phyloP scores from a whole-genome alignment of 2,888 invertebrate species.

The Psylliodes chrysocephalus region DNA sequence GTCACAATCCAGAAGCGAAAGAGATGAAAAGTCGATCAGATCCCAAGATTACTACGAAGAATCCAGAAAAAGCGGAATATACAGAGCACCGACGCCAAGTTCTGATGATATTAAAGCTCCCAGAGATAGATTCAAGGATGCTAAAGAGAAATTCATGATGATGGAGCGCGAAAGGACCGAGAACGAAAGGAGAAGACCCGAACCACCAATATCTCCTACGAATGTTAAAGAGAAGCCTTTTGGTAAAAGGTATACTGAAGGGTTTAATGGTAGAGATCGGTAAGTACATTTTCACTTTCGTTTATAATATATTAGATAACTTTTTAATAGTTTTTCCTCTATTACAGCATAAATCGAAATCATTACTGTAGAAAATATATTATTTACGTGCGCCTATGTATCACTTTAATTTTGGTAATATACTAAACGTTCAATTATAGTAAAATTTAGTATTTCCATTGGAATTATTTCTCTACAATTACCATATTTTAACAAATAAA shows the following conservation, averaged over 20 bases:
- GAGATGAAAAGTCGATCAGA: slow-evolving; percentile 33
- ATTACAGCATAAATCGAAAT: too few relatives aligned
- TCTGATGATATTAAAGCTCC: slow-evolving; percentile 70
- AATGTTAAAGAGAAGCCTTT: slow-evolving; percentile 51
- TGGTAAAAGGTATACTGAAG: slow-evolving; percentile 54
- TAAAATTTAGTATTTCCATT: too few relatives aligned
- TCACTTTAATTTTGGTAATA: too few relatives aligned
- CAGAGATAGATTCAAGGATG: slow-evolving; percentile 84
- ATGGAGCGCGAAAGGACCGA: slow-evolving; percentile 78
- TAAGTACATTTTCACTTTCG: slow-evolving; percentile 15
- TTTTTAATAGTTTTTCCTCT: too few relatives aligned
- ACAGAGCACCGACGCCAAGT: slow-evolving; percentile 62
- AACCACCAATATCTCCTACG: slow-evolving; percentile 56
- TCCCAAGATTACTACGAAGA: slow-evolving; percentile 37
- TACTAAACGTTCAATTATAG: too few relatives aligned
- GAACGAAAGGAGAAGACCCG: slow-evolving; percentile 61
- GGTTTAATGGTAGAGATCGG: slow-evolving; percentile 41
- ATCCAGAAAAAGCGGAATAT: slow-evolving; percentile 41
- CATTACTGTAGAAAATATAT: too few relatives aligned
- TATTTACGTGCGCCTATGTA: too few relatives aligned
- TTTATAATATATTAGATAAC: too few relatives aligned
- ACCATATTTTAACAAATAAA: too few relatives aligned
- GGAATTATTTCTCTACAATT: too few relatives aligned
- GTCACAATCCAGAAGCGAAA: slow-evolving; percentile 25
- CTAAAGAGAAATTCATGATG: slow-evolving; percentile 85